Conservation (phyloP, 2,797 vertebrate genomes). For the Stomatorhinus walkeri region DNA sequence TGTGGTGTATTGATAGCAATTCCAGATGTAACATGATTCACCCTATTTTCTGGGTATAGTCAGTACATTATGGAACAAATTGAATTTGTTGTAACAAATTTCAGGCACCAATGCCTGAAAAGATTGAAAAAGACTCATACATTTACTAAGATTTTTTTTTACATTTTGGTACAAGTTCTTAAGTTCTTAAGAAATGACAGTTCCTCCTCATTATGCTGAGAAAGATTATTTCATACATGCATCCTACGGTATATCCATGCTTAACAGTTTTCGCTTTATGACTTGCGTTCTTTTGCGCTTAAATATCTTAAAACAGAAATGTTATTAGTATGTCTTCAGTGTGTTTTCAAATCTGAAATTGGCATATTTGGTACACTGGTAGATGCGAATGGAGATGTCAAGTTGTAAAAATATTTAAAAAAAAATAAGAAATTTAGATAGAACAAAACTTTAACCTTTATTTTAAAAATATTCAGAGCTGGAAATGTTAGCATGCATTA, state of each 20-base stretch:
- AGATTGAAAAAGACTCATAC: background rate
- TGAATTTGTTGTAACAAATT: background rate
- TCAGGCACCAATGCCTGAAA: background rate
- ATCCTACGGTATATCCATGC: background rate
- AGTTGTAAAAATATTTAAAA: background rate
- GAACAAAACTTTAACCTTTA: background rate
- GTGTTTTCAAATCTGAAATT: background rate
- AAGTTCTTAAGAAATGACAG: background rate
- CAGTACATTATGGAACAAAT: background rate
- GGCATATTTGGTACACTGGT: background rate
- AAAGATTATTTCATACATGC: background rate
- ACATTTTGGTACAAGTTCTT: background rate
- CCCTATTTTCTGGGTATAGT: background rate
- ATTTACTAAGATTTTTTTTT: background rate
- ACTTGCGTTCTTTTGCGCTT: background rate
- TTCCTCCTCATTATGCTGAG: background rate
- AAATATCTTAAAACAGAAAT: slow-evolving; percentile 7
- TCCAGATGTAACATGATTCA: background rate
- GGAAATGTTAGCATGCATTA: background rate
- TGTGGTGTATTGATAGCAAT: background rate
- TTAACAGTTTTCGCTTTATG: background rate
- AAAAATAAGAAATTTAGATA: background rate
- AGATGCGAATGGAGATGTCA: background rate
- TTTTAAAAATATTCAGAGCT: background rate
- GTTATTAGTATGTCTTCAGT: background rate